Conservation (phyloP, 2,888 invertebrate species). For the Orchesellides sinensis region DNA sequence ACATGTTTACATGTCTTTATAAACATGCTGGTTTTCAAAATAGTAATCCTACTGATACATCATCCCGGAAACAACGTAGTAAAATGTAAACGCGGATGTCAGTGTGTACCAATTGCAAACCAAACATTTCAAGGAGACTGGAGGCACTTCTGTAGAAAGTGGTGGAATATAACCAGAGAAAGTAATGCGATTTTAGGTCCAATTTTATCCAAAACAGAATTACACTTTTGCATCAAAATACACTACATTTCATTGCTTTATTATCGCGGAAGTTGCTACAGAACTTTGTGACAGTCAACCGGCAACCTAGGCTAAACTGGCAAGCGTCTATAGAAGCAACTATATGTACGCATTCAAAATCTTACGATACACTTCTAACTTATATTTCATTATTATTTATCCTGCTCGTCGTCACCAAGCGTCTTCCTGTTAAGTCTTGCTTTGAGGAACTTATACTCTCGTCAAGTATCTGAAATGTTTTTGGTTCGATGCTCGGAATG, state of each 20-base stretch:
- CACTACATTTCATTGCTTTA: constrained; percentile 16
- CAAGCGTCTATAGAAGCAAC: not conserved
- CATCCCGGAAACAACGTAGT: constrained; percentile 20
- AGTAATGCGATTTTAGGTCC: not conserved
- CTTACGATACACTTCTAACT: too few relatives aligned
- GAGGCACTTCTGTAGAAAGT: constrained; percentile 3
- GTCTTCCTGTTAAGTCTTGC: not conserved
- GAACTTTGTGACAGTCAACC: not conserved
- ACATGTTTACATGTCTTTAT: too few relatives aligned
- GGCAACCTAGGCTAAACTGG: not conserved
- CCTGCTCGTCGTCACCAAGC: not conserved
- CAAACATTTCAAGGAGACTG: constrained; percentile 12
- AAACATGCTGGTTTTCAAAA: too few relatives aligned
- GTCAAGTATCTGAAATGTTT: not conserved
- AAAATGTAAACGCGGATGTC: constrained; percentile 8
- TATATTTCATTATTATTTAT: not conserved
- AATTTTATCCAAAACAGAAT: not conserved
- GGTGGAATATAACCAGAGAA: not conserved
- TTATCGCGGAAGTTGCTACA: constrained; percentile 5
- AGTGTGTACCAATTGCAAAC: constrained; percentile 7
- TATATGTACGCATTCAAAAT: not conserved
- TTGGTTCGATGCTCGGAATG: not conserved
- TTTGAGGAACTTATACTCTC: too few relatives aligned
- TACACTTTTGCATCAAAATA: not conserved
- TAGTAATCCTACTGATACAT: too few relatives aligned